Base-by-base conservation (phyloP, 2,113 vertebrate species). In the Dinomys branickii region DNA sequence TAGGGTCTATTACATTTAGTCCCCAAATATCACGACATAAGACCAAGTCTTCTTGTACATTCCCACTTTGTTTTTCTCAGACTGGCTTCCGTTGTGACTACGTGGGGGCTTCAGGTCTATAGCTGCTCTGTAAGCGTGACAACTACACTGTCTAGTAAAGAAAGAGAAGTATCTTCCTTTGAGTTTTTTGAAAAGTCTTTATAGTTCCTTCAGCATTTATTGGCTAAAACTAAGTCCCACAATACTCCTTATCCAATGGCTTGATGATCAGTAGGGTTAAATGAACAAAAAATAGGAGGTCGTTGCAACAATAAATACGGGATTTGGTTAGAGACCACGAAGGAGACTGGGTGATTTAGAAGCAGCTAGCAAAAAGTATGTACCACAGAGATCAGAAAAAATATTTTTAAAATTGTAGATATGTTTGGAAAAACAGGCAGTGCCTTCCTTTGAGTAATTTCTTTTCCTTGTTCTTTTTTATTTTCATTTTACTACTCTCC, bases 1-100 rank as follows among this genome's bases (percentile, higher is more conserved):
- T 17, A 77, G 30, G 28, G 33, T 59, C 63, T 41, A 2, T 73
- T 75, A 90, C 41, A 47, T 47, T 83, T 52, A 9, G 26, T 86
- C 14, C 0, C 8, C 28, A n/a, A 67, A 75, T 41, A 44, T 47
- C 35, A 35, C 35, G 13, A 56, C 73, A 26, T 16, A 38, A n/a
- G 33, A 22, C 3, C 0, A 1, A 81, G 61, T 13, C 3, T 44
- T 12, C 11, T 22, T 28, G 20, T 5, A 24, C 9, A 1, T 9
- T 86, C 81, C 35, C 44, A 17, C 7, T n/a, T 56, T 80, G 20
- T 26, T 92, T 63, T 75, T 81, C 38, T 85, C 17, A 81, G 26
- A 78, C 19, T 33, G 52, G 0, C 14, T 71, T 80, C 33, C 22
- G 4, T 56, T 22, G 14, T 67, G 54, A 89, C 5, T 75, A 20